phyloP scores from a whole-genome alignment of 2,797 vertebrate genomes.

The Gymnodraco acuticeps region DNA sequence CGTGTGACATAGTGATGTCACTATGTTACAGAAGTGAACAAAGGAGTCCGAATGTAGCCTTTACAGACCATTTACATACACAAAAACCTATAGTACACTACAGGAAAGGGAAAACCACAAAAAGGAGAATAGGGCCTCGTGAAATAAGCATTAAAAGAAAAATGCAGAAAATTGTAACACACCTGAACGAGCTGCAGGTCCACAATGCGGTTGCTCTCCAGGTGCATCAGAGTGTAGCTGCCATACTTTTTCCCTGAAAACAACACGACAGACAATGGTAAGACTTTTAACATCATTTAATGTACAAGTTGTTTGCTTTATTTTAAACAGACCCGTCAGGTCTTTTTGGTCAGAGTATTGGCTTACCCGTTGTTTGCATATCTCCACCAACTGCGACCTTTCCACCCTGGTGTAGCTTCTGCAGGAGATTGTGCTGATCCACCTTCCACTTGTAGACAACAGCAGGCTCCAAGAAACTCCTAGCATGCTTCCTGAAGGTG shows the following conservation, averaged over 20 bases:
- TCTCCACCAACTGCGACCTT: background rate
- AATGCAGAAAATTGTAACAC: background rate
- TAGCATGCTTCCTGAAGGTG: background rate
- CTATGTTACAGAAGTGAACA: no score
- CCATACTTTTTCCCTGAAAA: background rate
- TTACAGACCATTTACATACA: no score
- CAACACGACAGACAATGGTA: background rate
- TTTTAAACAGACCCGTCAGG: no score
- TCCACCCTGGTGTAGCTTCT: background rate
- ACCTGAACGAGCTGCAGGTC: background rate
- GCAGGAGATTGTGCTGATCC: background rate
- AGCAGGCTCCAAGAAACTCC: background rate
- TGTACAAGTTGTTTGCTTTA: background rate
- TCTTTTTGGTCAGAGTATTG: background rate
- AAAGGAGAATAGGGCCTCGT: background rate
- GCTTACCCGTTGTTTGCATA: background rate
- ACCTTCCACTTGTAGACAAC: background rate
- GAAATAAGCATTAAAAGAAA: background rate
- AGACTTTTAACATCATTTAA: background rate
- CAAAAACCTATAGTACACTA: no score
- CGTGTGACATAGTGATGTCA: no score
- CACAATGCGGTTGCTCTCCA: background rate
- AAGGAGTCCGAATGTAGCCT: no score
- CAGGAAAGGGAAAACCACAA: no score
- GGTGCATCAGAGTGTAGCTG: background rate